phyloP scores from a whole-genome alignment of 2,888 invertebrate species.

The Selenia dentaria region DNA sequence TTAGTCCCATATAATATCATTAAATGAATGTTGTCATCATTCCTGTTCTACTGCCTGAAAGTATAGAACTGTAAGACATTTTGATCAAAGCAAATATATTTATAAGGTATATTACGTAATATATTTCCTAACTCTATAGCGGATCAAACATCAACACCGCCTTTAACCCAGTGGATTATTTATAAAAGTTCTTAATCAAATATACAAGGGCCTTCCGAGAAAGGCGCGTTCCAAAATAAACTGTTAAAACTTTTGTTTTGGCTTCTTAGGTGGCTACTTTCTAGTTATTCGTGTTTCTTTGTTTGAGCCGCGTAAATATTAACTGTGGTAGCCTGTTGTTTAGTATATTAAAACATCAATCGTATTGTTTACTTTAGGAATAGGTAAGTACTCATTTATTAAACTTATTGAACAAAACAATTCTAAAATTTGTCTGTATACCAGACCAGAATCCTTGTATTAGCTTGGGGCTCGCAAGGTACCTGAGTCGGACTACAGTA shows the following conservation, averaged over 20 bases:
- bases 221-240: conserved; percentile 59
- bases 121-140: conserved; percentile 8
- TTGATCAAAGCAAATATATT: too few relatives aligned
- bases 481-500: too few relatives aligned
- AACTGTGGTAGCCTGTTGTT: conserved; percentile 33
- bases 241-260: conserved; percentile 65
- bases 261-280: conserved; percentile 69
- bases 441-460: too few relatives aligned
- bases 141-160: conserved; percentile 11
- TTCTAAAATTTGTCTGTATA: too few relatives aligned
- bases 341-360: conserved; percentile 7
- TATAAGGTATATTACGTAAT: too few relatives aligned
- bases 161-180: conserved; percentile 46
- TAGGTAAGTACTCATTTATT: too few relatives aligned
- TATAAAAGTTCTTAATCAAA: conserved; percentile 72
- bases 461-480: too few relatives aligned
- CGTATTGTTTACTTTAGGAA: conserved; percentile 2
- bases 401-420: too few relatives aligned
- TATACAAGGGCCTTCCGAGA: conserved; percentile 63
- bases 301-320: conserved; percentile 53
- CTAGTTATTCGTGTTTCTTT: conserved; percentile 49
- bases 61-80: too few relatives aligned
- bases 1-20: too few relatives aligned
- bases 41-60: too few relatives aligned
- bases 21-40: too few relatives aligned